phyloP scores from a whole-genome alignment of 2,797 vertebrate genomes.

The Rachycentron canadum region DNA sequence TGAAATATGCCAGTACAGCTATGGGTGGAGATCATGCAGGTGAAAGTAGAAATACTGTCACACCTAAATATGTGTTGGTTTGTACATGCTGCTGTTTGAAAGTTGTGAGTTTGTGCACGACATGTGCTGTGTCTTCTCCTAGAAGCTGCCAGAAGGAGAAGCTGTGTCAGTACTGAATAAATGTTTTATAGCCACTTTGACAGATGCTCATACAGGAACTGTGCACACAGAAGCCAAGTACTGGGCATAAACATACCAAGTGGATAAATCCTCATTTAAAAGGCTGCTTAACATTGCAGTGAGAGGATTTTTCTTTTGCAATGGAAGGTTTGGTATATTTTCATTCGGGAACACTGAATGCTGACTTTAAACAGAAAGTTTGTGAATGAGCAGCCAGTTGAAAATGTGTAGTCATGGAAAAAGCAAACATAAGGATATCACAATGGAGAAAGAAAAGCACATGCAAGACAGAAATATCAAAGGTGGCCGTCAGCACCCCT shows the following conservation, averaged over 20 bases:
- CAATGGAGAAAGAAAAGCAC: background rate
- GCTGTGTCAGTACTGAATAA: conserved; percentile 58
- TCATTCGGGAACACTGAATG: conserved; percentile 4
- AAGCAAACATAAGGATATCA: conserved; percentile 9
- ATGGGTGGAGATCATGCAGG: conserved; percentile 52
- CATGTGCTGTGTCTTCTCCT: conserved; percentile 43
- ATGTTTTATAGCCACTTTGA: conserved; percentile 69
- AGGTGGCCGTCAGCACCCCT: background rate
- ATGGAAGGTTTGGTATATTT: conserved; percentile 43
- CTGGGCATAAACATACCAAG: conserved; percentile 68
- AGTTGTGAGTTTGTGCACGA: conserved; percentile 37
- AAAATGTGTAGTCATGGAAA: conserved; percentile 28
- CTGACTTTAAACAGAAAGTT: conserved; percentile 14
- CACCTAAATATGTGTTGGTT: conserved; percentile 55
- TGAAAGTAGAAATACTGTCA: conserved; percentile 45
- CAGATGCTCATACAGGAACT: conserved; percentile 66
- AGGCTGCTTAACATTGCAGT: conserved; percentile 37
- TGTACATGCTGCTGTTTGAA: conserved; percentile 52
- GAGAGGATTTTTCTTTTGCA: conserved; percentile 25
- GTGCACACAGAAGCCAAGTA: conserved; percentile 59
- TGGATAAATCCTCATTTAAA: conserved; percentile 64
- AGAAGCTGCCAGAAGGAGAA: conserved; percentile 50
- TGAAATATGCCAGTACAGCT: conserved; percentile 28
- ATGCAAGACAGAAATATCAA: background rate
- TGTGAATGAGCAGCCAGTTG: conserved; percentile 33